phyloP scores from a whole-genome alignment of 2,888 invertebrate genomes.

The Rhagium mordax region DNA sequence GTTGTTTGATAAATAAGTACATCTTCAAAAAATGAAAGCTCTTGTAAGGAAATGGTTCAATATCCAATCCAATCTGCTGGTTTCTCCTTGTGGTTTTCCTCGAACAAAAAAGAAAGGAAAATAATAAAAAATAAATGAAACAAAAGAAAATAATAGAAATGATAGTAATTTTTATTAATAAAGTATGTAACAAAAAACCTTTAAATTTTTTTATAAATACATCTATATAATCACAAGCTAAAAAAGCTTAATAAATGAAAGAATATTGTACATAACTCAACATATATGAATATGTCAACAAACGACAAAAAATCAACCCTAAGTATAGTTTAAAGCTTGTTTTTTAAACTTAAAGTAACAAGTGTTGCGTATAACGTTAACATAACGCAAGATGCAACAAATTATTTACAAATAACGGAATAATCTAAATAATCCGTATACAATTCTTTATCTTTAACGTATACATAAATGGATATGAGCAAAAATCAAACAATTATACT shows the following conservation, averaged over 20 bases:
- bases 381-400: constrained; percentile 57
- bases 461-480: constrained; percentile 48
- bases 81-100: background rate
- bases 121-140: constrained; percentile 56
- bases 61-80: background rate
- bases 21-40: background rate
- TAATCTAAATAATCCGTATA: constrained; percentile 47
- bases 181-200: constrained; percentile 66
- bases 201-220: constrained; percentile 65
- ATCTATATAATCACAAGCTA: constrained; percentile 60
- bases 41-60: background rate
- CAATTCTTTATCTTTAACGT: constrained; percentile 43
- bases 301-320: constrained; percentile 49
- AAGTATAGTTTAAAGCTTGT: constrained; percentile 56
- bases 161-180: constrained; percentile 66
- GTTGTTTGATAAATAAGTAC: too few relatives aligned
- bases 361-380: constrained; percentile 57
- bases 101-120: constrained; percentile 39
- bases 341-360: constrained; percentile 56
- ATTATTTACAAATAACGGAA: constrained; percentile 50
- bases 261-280: constrained; percentile 51
- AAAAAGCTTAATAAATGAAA: constrained; percentile 47
- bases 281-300: constrained; percentile 51
- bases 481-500: constrained; percentile 44
- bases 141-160: constrained; percentile 60